Base-by-base conservation (phyloP, 2,888 invertebrate genomes). In the Zelleria hepariella region DNA sequence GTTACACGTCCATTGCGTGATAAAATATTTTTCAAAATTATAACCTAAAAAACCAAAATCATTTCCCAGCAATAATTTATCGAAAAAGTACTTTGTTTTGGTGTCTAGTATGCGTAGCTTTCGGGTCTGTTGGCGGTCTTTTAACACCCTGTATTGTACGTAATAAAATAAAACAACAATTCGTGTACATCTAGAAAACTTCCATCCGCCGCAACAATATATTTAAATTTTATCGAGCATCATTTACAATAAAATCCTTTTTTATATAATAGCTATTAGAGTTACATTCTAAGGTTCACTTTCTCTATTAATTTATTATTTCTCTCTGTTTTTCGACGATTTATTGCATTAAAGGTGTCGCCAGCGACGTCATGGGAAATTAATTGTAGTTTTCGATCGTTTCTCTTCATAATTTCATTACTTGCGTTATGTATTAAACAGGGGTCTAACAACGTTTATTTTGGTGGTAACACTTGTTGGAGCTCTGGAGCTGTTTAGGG, bases 101-200 rank as follows among this genome's bases (percentile, higher is more conserved):
- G n/a, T n/a, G n/a, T n/a, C n/a, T n/a, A n/a, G n/a, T n/a, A n/a
- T n/a, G n/a, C n/a, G n/a, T n/a, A n/a, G n/a, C n/a, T n/a, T n/a
- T n/a, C n/a, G n/a, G n/a, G n/a, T n/a, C n/a, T n/a, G n/a, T n/a
- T n/a, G n/a, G n/a, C n/a, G n/a, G n/a, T n/a, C n/a, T n/a, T n/a
- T 18, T 48, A 10, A 48, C 3, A 18, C 48, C 48, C 3, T 4
- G 48, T 18, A 48, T 7, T n/a, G 18, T n/a, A 48, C 48, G 48
- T 48, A n/a, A 1, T 2, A 15, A 5, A 18, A 21, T 49, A 49
- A 49, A 49, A 49, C 49, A 49, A 48, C 20, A 32, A 8, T 20
- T 49, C 21, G 63, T 66, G 70, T 75, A 71, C 72, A 71, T 71
- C 75, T 75, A 75, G 72, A 76, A 73, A 74, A 75, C 64, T 21